Evolutionary conservation across 1,140 invertebrate genomes (phyloP).

Genomic region (Dendrolimus punctatus): DNA sequence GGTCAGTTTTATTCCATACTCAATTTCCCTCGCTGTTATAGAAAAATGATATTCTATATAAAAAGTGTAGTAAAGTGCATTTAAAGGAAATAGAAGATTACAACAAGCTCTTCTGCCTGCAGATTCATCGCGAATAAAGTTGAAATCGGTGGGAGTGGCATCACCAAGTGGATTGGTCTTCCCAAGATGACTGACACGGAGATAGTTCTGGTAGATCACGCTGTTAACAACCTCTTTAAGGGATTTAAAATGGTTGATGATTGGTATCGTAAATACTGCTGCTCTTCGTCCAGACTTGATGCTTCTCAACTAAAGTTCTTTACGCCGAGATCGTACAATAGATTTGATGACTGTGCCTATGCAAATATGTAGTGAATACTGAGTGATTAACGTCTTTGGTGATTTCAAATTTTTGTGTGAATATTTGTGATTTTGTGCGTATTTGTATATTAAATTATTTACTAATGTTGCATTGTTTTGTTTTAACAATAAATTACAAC

Average conservation of each 20-base stretch:
- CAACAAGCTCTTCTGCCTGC: constrained; percentile 31
- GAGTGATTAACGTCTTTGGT: constrained; percentile 8
- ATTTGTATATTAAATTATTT: constrained; percentile 1
- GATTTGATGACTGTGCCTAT: constrained; percentile 49
- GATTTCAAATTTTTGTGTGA: constrained; percentile 8
- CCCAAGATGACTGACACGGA: constrained; percentile 41
- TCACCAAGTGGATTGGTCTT: constrained; percentile 32
- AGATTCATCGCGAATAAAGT: constrained; percentile 49
- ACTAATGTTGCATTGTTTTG: not conserved
- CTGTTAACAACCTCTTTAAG: constrained; percentile 28
- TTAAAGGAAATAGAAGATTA: constrained; percentile 13
- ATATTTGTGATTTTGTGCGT: constrained; percentile 2
- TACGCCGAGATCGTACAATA: constrained; percentile 19
- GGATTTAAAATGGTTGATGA: constrained; percentile 29
- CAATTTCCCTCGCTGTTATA: too few species aligned
- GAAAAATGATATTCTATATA: too few species aligned
- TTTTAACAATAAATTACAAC: not conserved
- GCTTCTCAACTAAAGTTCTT: constrained; percentile 37
- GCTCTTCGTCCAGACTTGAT: constrained; percentile 28
- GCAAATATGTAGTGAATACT: constrained; percentile 23
- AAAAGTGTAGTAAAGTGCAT: not conserved
- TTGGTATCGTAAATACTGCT: constrained; percentile 43
- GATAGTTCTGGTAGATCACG: constrained; percentile 23
- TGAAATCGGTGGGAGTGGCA: constrained; percentile 38
- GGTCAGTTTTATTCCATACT: too few species aligned